Evolutionary conservation across 2,888 invertebrate species (phyloP), one percentile per base, ranked within the genome.

Genomic region (Ectemnius continuus): DNA sequence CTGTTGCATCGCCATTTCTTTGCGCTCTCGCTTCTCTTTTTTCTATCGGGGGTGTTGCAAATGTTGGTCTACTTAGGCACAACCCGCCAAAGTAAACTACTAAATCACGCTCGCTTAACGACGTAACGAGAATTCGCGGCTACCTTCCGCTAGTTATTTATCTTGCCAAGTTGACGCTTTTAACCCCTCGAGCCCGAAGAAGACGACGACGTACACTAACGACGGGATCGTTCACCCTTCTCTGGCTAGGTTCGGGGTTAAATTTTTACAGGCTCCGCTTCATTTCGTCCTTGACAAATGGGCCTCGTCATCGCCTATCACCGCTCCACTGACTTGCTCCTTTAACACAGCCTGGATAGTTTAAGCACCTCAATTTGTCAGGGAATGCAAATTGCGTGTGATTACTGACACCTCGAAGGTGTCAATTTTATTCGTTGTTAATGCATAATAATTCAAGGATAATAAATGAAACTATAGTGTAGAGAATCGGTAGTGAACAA

Each of bases 381-480:
- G 0, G 52, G 72, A 76, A 80, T 75, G 76, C 76, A 76, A 64
- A 71, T 73, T 80, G 36, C 36, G 36, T 1, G 8, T 36, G 36
- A 36, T 36, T 36, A 36, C 36, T 36, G 36, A 36, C 5, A 36
- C 36, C 6, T 6, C 36, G 36, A 36, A 11, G 1, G 5, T 11
- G 11, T 36, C 36, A 11, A 36, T 36, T 36, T 8, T 11, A 36
- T 8, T 36, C 8, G 6, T 36, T 6, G 36, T 36, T 36, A 36
- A 36, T 36, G 8, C 36, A 11, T 36, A 36, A 11, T 36, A 4
- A 36, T 36, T 36, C 1, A 36, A 8, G 6, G 6, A 36, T 1
- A 0, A 8, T 36, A 4, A 36, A 8, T 36, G 36, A 36, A 36
- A 36, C 8, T 36, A 36, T 36, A 2, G 2, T 23, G 1, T 2